Evolutionary conservation across 2,113 vertebrate genomes (phyloP).

Genomic region (Phyllopteryx taeniolatus): DNA sequence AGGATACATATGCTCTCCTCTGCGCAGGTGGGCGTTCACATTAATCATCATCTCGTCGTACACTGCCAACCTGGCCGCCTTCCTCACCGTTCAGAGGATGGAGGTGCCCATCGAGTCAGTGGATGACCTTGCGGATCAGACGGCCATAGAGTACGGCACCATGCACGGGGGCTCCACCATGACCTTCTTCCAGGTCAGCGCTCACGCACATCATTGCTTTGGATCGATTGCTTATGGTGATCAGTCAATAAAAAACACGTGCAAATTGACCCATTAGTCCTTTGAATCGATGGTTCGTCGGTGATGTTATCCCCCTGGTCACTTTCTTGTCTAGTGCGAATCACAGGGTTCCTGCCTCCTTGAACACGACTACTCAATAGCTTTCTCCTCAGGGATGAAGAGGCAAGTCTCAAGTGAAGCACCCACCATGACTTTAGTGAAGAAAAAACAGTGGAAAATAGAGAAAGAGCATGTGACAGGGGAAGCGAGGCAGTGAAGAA

Average conservation of each 20-base stretch:
- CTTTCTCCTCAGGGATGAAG: conserved; percentile 32
- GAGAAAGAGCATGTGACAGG: neutral
- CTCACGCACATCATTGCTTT: conserved; percentile 13
- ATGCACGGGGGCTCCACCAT: conserved; percentile 98
- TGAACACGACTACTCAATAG: conserved; percentile 48
- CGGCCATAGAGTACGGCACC: conserved; percentile 93
- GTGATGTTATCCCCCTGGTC: conserved; percentile 48
- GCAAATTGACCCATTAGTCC: conserved; percentile 7
- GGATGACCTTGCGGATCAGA: conserved; percentile 97
- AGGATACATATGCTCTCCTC: conserved; percentile 43
- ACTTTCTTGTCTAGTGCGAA: conserved; percentile 26
- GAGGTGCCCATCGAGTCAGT: conserved; percentile 96
- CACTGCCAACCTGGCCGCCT: conserved; percentile 95
- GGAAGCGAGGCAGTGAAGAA: conserved; percentile 28
- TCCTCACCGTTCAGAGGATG: conserved; percentile 96
- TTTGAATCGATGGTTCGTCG: conserved; percentile 46
- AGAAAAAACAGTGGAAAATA: conserved; percentile 5
- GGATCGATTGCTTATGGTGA: conserved; percentile 21
- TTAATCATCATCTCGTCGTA: conserved; percentile 99
- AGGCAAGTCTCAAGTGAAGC: conserved; percentile 21
- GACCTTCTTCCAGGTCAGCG: conserved; percentile 97
- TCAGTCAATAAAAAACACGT: neutral
- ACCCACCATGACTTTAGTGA: conserved; percentile 31
- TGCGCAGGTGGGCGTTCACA: conserved; percentile 94
- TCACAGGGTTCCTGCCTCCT: conserved; percentile 47